Base-by-base conservation (phyloP, 2,888 invertebrate genomes). In the Stenodema calcarata region DNA sequence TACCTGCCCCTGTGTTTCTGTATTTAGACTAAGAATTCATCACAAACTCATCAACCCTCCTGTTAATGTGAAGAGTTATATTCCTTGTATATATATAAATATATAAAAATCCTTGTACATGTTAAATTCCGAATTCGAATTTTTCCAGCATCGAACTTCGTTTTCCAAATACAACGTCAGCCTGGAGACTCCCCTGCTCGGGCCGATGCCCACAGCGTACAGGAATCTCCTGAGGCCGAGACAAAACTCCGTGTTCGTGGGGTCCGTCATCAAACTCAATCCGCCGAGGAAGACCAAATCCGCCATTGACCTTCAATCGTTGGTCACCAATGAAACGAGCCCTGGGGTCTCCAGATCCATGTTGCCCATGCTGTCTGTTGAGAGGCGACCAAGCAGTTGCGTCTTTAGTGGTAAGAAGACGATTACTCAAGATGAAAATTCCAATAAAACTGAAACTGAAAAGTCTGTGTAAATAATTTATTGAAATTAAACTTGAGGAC, bases 191-290 rank as follows among this genome's bases (percentile, higher is more conserved):
- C 90, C 91, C 87, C 91, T 90, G 62, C 89, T 89, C 86, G 89
- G 90, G 90, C 89, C 91, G 90, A 88, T 92, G 91, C 88, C 91
- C 91, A 88, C 92, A 90, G 89, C 91, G 90, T 88, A 90, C 88
- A 86, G 89, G 90, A 83, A 92, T 92, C 90, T 91, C 91, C 88
- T 91, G 69, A 91, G 95, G 27, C 94, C 93, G 0, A 92, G 95
- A 14, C 95, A 96, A 92, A 97, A 97, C 92, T 97, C 97, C 3
- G 96, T 97, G 18, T 97, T 97, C 92, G 96, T 96, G 44, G 95
- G 96, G 87, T 92, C 93, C 47, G 92, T 95, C 86, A 93, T 95
- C 88, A 94, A 95, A 16, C 89, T 91, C 87, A 94, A 94, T 89
- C 94, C 95, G 0, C 89, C 89, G 1, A 86, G 97, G 14, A 94